phyloP scores from a whole-genome alignment of 2,888 invertebrate genomes.

The Marronus borbonicus region DNA sequence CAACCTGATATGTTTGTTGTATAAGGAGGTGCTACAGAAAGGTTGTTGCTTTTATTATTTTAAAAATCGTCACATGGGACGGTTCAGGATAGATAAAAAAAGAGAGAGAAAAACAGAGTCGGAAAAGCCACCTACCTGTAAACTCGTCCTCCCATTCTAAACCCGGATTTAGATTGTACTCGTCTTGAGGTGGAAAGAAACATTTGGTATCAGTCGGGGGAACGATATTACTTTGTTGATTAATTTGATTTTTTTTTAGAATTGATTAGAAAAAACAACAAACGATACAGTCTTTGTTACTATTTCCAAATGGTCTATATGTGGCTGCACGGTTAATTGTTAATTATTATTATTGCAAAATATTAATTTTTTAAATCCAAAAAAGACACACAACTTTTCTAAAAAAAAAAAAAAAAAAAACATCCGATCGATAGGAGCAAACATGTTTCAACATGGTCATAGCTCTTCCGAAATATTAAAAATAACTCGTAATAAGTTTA shows the following conservation, averaged over 20 bases:
- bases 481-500: not conserved
- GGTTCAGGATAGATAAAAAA: constrained; percentile 38
- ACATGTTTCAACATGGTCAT: constrained; percentile 10
- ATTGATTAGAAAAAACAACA: constrained; percentile 50
- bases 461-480: constrained; percentile 27
- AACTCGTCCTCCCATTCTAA: constrained; percentile 99
- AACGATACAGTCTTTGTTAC: constrained; percentile 35
- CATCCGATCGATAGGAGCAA: not conserved
- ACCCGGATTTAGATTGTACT: constrained; percentile 99
- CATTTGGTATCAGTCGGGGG: constrained; percentile 60
- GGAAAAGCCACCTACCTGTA: constrained; percentile 90
- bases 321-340: constrained; percentile 54
- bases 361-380: not conserved
- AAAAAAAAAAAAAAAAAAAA: not conserved
- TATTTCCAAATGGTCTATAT: constrained; percentile 50
- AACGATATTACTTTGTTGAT: constrained; percentile 48
- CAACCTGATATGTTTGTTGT: no score
- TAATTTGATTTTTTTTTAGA: constrained; percentile 33
- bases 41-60: not conserved
- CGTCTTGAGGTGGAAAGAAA: constrained; percentile 89
- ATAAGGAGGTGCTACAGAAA: constrained; percentile 9
- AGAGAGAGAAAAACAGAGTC: constrained; percentile 62
- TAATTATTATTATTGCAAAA: constrained; percentile 21
- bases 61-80: not conserved
- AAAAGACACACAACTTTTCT: not conserved